phyloP scores from a whole-genome alignment of 30 jellyfish, hydroid and myxozoan genomes.

The Chrysaora quinquecirrha region DNA sequence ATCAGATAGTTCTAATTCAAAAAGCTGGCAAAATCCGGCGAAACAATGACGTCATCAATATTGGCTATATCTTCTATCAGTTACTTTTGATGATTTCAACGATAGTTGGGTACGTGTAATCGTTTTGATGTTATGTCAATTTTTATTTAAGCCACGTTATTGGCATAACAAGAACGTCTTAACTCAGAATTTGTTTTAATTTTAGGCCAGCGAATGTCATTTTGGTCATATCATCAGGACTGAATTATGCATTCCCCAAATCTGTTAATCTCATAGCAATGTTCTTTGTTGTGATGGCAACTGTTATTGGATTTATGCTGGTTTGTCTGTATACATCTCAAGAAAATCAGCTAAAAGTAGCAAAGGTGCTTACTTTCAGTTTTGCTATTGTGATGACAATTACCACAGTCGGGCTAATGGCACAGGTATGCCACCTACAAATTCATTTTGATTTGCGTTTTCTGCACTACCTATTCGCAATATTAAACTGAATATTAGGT shows the following conservation, averaged over 20 bases:
- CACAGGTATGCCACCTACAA: constrained; percentile 69
- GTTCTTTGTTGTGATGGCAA: constrained; percentile 50
- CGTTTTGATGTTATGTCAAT: no score
- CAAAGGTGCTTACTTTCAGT: constrained; percentile 76
- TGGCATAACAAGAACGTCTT: no score
- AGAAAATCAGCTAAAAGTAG: constrained; percentile 72
- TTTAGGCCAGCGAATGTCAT: constrained; percentile 90
- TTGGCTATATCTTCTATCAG: constrained; percentile 68
- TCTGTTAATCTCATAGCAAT: constrained; percentile 64
- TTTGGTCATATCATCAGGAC: constrained; percentile 82
- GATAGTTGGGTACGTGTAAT: constrained; percentile 80
- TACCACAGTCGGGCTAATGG: constrained; percentile 93
- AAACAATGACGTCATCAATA: constrained; percentile 73
- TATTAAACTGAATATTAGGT: no score
- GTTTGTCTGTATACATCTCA: constrained; percentile 73
- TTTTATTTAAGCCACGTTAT: neutral
- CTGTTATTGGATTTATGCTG: constrained; percentile 43
- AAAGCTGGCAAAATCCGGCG: constrained; percentile 70
- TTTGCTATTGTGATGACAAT: constrained; percentile 86
- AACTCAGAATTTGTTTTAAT: no score
- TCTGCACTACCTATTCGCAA: no score
- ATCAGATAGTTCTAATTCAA: constrained; percentile 81
- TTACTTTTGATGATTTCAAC: constrained; percentile 84
- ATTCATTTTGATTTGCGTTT: neutral
- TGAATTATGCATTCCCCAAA: constrained; percentile 84